phyloP scores from a whole-genome alignment of 2,113 vertebrate genomes.

The Cromileptes altivelis region DNA sequence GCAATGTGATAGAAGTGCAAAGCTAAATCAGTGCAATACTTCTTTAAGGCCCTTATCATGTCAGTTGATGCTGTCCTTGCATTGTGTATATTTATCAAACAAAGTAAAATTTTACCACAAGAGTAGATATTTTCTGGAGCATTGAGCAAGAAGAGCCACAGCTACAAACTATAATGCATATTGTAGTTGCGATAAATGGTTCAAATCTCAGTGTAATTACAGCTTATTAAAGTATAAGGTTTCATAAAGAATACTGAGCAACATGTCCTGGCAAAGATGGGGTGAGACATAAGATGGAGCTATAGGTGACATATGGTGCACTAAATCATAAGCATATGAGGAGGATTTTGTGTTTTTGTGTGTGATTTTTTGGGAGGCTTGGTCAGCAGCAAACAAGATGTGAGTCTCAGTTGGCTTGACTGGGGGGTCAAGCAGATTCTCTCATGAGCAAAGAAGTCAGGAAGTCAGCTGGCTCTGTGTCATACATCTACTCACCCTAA shows the following conservation, averaged over 20 bases:
- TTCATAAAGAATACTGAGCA: neutral
- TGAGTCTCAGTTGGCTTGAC: neutral
- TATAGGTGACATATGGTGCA: neutral
- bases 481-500: slow-evolving; percentile 73
- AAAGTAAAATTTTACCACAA: neutral
- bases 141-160: neutral
- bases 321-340: neutral
- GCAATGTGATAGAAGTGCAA: neutral
- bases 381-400: slow-evolving; percentile 8
- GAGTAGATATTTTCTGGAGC: neutral
- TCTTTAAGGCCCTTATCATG: neutral
- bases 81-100: neutral
- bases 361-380: neutral
- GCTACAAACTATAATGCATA: neutral
- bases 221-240: neutral
- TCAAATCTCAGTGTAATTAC: neutral
- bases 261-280: neutral
- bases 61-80: neutral
- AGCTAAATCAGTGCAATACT: neutral
- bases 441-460: neutral
- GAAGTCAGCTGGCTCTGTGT: neutral
- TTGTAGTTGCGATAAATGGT: neutral
- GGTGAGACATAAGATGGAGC: neutral
- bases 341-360: neutral
- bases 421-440: neutral